phyloP scores from a whole-genome alignment of 1,140 invertebrate species.

The Bombus sibiricus region DNA sequence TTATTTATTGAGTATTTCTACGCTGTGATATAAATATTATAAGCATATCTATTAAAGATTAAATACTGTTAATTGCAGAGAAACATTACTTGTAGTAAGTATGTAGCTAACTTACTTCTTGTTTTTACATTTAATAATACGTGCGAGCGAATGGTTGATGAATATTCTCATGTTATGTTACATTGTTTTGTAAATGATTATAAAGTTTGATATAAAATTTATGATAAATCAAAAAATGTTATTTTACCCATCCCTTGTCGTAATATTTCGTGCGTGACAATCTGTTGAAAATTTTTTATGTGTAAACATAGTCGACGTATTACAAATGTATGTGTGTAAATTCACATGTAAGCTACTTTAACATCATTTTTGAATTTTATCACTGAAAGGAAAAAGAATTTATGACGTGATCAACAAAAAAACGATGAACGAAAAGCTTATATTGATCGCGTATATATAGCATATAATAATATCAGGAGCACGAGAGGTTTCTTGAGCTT shows the following conservation, averaged over 20 bases:
- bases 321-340: too few relatives aligned
- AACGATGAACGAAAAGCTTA: not conserved
- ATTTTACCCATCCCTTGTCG: not conserved
- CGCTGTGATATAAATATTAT: slow-evolving; percentile 18
- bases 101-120: not conserved
- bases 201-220: slow-evolving; percentile 5
- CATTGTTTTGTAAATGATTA: not conserved
- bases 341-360: not conserved
- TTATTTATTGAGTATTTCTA: not conserved
- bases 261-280: not conserved
- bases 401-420: not conserved
- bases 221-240: not conserved
- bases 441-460: not conserved
- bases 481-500: not conserved
- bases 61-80: not conserved
- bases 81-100: not conserved
- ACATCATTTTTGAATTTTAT: not conserved
- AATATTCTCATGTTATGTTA: not conserved
- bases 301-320: not conserved
- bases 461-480: not conserved
- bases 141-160: not conserved
- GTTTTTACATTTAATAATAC: not conserved
- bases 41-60: not conserved
- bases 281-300: not conserved
- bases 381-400: not conserved